A percentile compares a stretch with the other conserved stretches of the same genome.
These are phyloP conservation scores for Procambarus virginalis DNA, from an alignment of 1,140 invertebrate genomes.

Conservation along the genomic window DNA sequence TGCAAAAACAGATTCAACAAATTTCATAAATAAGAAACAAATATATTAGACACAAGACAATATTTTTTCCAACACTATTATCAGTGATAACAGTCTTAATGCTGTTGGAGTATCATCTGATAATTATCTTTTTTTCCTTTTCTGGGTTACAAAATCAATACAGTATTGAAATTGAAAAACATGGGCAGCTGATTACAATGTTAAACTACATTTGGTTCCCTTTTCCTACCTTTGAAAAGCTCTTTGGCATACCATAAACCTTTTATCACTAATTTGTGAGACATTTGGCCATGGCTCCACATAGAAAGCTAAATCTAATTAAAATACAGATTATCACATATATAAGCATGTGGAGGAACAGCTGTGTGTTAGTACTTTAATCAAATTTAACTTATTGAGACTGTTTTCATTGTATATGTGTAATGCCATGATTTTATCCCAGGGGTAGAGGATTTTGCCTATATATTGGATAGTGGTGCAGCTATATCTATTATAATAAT, in stretches of 20 bases:
- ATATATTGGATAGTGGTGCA: not conserved
- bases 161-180: not conserved
- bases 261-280: conserved; percentile 5
- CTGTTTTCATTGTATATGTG: too few species aligned
- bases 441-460: too few species aligned
- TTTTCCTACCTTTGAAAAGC: conserved; percentile 7
- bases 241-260: conserved; percentile 23
- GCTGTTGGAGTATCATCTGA: too few species aligned
- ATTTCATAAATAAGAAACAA: not conserved
- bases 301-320: conserved; percentile 7
- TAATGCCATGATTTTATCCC: too few species aligned
- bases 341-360: not conserved
- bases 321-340: not conserved
- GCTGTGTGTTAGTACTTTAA: not conserved
- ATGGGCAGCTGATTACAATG: not conserved
- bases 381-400: too few species aligned
- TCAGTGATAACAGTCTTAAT: not conserved
- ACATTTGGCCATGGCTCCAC: not conserved
- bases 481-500: too few species aligned
- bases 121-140: not conserved
- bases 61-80: not conserved
- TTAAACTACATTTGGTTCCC: not conserved
- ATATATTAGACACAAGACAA: not conserved
- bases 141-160: not conserved
- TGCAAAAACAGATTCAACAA: not conserved